A percentile compares a stretch with the other conserved stretches of the same genome.
phyloP scores from a whole-genome alignment of 2,113 vertebrate species.

The Silurus asotus region DNA sequence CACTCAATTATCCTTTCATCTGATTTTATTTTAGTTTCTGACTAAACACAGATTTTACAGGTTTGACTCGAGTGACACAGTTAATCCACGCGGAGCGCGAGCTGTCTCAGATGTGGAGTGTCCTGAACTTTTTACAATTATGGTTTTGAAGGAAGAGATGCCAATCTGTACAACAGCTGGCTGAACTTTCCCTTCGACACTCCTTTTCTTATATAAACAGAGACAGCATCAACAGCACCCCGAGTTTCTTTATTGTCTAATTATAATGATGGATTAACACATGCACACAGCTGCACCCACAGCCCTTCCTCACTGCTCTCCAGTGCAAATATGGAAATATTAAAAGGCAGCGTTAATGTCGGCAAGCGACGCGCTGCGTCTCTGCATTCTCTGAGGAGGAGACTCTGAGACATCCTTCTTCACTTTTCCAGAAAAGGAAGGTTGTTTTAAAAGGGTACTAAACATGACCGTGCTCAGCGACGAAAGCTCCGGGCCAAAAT shows the following conservation, averaged over 20 bases:
- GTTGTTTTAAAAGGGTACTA: background rate
- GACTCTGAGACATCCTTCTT: constrained; percentile 2
- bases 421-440: constrained; percentile 27
- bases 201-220: background rate
- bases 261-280: constrained; percentile 12
- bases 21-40: constrained; percentile 24
- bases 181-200: background rate
- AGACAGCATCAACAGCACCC: background rate
- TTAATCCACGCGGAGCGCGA: background rate
- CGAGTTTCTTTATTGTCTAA: background rate
- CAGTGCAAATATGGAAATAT: constrained; percentile 47
- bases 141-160: background rate
- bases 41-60: background rate
- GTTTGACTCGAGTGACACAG: background rate
- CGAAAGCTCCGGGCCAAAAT: background rate
- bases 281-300: background rate
- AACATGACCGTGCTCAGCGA: background rate
- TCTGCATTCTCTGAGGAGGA: background rate
- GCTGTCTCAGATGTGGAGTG: background rate
- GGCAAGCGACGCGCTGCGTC: background rate
- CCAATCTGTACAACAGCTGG: background rate
- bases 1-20: constrained; percentile 39
- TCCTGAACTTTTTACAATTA: background rate
- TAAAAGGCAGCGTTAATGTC: background rate
- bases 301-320: background rate